A percentile compares a stretch with the other conserved stretches of the same genome.
These are phyloP conservation scores for Fukomys damarensis DNA, from an alignment of 2,113 vertebrate genomes.

Conservation along the genomic window DNA sequence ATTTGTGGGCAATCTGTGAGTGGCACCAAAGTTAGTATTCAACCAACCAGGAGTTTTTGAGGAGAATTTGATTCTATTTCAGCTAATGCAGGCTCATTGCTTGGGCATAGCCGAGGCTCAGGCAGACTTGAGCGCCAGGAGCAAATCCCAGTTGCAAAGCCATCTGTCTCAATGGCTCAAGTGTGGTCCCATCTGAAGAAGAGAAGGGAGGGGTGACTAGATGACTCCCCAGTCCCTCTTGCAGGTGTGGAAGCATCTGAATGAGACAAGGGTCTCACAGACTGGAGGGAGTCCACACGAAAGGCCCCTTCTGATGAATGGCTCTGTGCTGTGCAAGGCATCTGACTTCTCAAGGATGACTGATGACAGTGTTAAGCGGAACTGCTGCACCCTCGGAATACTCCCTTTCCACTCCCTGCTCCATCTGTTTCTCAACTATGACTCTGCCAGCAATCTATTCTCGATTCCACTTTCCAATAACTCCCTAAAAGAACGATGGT, in stretches of 20 bases:
- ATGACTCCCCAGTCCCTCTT: neutral
- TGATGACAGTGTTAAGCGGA: conserved; percentile 38
- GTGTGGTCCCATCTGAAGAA: neutral
- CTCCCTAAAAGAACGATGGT: conserved; percentile 51
- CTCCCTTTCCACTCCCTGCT: conserved; percentile 60
- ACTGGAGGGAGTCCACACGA: neutral
- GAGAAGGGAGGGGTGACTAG: neutral
- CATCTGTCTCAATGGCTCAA: conserved; percentile 36
- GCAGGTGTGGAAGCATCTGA: neutral
- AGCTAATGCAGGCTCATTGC: neutral
- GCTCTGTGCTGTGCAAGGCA: neutral
- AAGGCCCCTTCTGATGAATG: neutral
- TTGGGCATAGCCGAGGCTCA: neutral
- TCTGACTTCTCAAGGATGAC: conserved; percentile 33
- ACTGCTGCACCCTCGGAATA: neutral
- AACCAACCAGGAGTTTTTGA: neutral
- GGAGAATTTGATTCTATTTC: neutral
- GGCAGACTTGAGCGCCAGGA: neutral
- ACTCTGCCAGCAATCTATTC: conserved; percentile 72
- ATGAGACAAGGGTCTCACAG: neutral
- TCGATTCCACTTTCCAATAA: conserved; percentile 61
- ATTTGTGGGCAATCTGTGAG: neutral
- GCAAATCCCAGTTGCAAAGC: neutral
- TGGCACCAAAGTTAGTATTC: neutral
- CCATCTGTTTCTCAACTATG: conserved; percentile 79